These are phyloP conservation scores for Brachylomia viminalis DNA, from an alignment of 2,888 invertebrate species.

Conservation along the genomic window DNA sequence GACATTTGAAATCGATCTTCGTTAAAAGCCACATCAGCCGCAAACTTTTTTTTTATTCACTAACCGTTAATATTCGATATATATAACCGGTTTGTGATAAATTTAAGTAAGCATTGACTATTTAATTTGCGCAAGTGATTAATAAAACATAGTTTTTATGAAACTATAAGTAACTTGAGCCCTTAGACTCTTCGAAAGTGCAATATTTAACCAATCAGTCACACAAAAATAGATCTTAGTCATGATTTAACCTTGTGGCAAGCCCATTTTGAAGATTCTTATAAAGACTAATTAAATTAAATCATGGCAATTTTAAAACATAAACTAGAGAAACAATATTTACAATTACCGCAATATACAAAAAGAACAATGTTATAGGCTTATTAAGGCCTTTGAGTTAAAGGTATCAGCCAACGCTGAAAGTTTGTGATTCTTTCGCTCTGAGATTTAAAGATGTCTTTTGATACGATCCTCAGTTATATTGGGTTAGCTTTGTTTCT, in stretches of 20 bases:
- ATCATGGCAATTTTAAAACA: conserved; percentile 80
- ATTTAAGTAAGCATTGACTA: neutral
- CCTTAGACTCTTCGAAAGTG: neutral
- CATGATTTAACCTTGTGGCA: conserved; percentile 33
- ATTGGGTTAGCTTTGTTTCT: neutral
- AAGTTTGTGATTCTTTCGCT: conserved; percentile 21
- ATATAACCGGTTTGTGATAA: neutral
- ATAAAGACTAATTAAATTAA: conserved; percentile 67
- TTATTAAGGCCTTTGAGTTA: conserved; percentile 60
- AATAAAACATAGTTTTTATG: neutral
- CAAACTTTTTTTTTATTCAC: neutral
- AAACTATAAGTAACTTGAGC: neutral
- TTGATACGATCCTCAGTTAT: neutral
- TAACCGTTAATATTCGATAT: conserved; percentile 12
- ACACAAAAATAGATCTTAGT: conserved; percentile 8
- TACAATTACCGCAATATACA: conserved; percentile 83
- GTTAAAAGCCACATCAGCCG: neutral
- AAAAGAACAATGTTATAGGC: conserved; percentile 64
- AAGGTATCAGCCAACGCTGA: conserved; percentile 49
- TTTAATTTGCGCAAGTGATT: conserved; percentile 20
- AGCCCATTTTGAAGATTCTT: conserved; percentile 43
- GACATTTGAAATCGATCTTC: conserved; percentile 15
- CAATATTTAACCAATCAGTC: conserved; percentile 10
- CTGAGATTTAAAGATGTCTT: conserved; percentile 34
- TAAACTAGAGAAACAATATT: conserved; percentile 81